phyloP scores from a whole-genome alignment of 1,140 invertebrate species.

The Drosophila serrata region DNA sequence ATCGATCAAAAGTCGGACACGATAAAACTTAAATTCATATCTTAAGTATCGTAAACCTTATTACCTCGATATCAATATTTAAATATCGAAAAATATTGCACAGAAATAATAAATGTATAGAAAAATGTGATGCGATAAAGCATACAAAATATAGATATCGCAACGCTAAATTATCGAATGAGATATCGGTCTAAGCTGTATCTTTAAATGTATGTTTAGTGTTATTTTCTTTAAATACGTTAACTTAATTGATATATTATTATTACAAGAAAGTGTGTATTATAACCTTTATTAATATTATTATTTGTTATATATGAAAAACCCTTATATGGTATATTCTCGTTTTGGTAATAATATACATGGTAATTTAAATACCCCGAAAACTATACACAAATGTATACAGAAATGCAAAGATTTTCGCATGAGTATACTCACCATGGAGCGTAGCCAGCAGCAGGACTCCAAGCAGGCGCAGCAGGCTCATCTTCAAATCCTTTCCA shows the following conservation, averaged over 20 bases:
- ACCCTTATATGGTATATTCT: too few species aligned
- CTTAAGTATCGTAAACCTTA: too few species aligned
- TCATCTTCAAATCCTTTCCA: conserved; percentile 77
- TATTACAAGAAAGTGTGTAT: not conserved
- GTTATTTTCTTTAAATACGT: not conserved
- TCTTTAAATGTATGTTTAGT: not conserved
- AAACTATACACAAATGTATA: not conserved
- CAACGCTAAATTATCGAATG: not conserved
- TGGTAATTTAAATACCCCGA: not conserved
- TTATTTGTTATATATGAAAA: too few species aligned
- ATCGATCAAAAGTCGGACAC: too few species aligned
- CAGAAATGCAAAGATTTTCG: not conserved
- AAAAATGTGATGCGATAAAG: too few species aligned
- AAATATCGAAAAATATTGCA: too few species aligned
- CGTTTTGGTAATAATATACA: too few species aligned
- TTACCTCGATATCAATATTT: too few species aligned
- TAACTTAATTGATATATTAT: not conserved
- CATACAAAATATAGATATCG: not conserved
- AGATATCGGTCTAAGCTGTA: too few species aligned
- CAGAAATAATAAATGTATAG: too few species aligned
- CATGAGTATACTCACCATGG: conserved; percentile 57
- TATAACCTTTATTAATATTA: too few species aligned
- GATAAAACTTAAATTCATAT: too few species aligned
- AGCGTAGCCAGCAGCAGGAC: conserved; percentile 48
- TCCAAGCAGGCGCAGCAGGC: conserved; percentile 46